phyloP scores from a whole-genome alignment of 2,888 invertebrate species.

The Galerucella pusilla region DNA sequence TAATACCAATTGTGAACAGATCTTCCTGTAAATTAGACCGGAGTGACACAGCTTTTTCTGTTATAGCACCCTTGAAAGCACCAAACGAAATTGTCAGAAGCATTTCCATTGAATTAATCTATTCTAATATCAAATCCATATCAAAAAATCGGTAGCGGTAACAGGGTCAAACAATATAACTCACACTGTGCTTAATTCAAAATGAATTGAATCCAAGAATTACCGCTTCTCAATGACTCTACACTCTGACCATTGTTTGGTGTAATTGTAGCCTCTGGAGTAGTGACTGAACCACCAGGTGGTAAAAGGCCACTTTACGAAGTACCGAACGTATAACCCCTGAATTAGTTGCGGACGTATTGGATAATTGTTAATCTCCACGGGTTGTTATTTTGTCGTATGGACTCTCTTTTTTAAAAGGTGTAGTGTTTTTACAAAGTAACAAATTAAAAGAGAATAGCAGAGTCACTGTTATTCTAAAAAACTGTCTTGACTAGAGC shows the following conservation, averaged over 20 bases:
- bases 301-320: conserved; percentile 61
- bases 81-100: conserved; percentile 45
- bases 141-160: conserved; percentile 55
- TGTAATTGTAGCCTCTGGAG: conserved; percentile 65
- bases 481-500: not conserved
- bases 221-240: conserved; percentile 62
- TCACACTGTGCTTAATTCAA: conserved; percentile 63
- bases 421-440: conserved; percentile 1
- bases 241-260: conserved; percentile 62
- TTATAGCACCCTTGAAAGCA: conserved; percentile 24
- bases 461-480: not conserved
- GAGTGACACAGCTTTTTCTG: conserved; percentile 43
- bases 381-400: conserved; percentile 29
- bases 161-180: conserved; percentile 59
- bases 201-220: conserved; percentile 64
- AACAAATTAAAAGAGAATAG: not conserved
- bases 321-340: conserved; percentile 45
- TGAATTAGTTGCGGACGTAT: conserved; percentile 40
- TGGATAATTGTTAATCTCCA: conserved; percentile 43
- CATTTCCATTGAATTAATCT: conserved; percentile 43
- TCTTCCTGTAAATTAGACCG: conserved; percentile 34
- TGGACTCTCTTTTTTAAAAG: conserved; percentile 10
- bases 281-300: conserved; percentile 63
- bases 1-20: conserved; percentile 24
- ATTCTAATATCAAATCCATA: conserved; percentile 43